These are phyloP conservation scores for Phalacrocorax brasilianus DNA, from an alignment of 2,113 vertebrate species.

Conservation along the genomic window DNA sequence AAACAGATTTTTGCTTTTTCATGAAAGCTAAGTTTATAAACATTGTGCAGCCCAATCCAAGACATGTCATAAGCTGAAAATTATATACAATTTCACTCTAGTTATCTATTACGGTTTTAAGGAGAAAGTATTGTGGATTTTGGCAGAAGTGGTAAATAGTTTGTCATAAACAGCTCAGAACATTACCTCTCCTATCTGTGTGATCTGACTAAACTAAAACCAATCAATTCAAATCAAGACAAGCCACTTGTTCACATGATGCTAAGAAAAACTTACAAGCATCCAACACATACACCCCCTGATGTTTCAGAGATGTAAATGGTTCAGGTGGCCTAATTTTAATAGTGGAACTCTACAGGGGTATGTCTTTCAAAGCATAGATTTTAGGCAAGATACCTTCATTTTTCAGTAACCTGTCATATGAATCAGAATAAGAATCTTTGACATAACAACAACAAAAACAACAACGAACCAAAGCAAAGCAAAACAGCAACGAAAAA, in stretches of 20 bases:
- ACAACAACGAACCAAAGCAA: not conserved
- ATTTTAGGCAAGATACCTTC: not conserved
- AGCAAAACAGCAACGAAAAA: not conserved
- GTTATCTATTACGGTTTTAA: not conserved
- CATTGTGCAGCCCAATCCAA: not conserved
- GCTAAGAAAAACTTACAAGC: not conserved
- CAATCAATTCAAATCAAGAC: not conserved
- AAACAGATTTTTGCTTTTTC: not conserved
- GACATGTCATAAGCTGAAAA: not conserved
- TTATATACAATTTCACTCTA: not conserved
- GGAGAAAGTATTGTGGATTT: not conserved
- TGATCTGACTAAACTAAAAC: not conserved
- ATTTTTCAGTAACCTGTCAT: not conserved
- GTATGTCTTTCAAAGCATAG: not conserved
- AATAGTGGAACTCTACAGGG: not conserved
- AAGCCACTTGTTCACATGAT: not conserved
- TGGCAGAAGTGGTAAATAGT: not conserved
- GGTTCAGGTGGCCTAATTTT: not conserved
- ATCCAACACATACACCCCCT: not conserved
- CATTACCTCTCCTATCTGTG: not conserved
- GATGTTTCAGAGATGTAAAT: not conserved
- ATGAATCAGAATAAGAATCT: not conserved
- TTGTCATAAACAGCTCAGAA: not conserved
- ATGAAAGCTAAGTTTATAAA: not conserved
- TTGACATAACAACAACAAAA: not conserved